Evolutionary conservation across 2,888 invertebrate genomes (phyloP).

Genomic region (Cryptocephalus moraei): DNA sequence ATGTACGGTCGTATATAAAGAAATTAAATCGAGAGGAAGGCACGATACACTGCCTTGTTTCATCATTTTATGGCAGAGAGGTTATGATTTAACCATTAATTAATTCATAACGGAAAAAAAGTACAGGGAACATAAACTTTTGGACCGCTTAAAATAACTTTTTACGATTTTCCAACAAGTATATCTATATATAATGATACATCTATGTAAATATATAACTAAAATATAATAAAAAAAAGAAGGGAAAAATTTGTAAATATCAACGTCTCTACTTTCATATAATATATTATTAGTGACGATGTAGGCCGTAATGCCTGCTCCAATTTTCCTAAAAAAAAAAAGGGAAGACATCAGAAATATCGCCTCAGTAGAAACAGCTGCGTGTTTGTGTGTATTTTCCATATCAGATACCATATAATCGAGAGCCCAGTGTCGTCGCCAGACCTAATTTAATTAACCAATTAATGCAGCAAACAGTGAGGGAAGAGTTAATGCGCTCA

Average conservation of each 20-base stretch:
- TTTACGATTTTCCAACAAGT: slow-evolving; percentile 14
- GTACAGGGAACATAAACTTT: slow-evolving; percentile 3
- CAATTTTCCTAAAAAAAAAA: slow-evolving; percentile 6
- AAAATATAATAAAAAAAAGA: slow-evolving; percentile 10
- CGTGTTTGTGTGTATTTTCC: slow-evolving; percentile 14
- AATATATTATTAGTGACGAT: slow-evolving; percentile 28
- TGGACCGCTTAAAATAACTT: background rate
- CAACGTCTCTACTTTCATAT: slow-evolving; percentile 32
- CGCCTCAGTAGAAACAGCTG: slow-evolving; percentile 13
- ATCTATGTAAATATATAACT: slow-evolving; percentile 8
- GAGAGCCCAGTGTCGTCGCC: slow-evolving; percentile 40
- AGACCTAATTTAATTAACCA: slow-evolving; percentile 30
- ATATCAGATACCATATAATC: slow-evolving; percentile 20
- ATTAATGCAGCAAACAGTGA: slow-evolving; percentile 41
- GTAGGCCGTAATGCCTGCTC: slow-evolving; percentile 33
- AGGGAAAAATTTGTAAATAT: slow-evolving; percentile 20
- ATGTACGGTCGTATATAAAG: slow-evolving; percentile 32
- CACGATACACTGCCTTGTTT: slow-evolving; percentile 35
- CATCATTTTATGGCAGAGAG: slow-evolving; percentile 30
- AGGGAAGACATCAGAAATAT: slow-evolving; percentile 31
- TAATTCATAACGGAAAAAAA: slow-evolving; percentile 10
- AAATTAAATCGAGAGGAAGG: slow-evolving; percentile 33
- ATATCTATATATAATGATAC: too few relatives aligned
- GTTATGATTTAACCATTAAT: slow-evolving; percentile 31
- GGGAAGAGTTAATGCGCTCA: slow-evolving; percentile 31